phyloP scores from a whole-genome alignment of 2,797 vertebrate species.

The Bradypodion ventrale region DNA sequence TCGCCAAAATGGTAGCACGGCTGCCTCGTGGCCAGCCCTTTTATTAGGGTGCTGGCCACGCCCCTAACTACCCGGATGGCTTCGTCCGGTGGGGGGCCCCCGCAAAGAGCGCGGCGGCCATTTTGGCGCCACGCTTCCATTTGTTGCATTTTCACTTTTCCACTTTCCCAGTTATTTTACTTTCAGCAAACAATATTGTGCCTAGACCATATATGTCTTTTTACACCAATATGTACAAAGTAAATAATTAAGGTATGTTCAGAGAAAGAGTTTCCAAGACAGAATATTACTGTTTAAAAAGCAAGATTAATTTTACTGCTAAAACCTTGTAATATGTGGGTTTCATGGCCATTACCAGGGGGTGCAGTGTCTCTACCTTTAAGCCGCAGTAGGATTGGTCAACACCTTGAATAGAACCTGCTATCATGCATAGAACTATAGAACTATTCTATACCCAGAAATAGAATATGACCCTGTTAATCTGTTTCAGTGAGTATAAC shows the following conservation, averaged over 20 bases:
- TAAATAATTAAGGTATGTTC: not conserved
- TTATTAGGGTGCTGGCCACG: too few relatives aligned
- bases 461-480: too few relatives aligned
- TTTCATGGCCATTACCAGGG: too few relatives aligned
- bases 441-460: not conserved
- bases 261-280: not conserved
- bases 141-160: not conserved
- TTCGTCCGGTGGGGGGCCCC: too few relatives aligned
- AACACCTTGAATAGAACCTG: not conserved
- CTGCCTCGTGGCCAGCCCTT: too few relatives aligned
- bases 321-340: not conserved
- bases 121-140: too few relatives aligned
- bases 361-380: not conserved
- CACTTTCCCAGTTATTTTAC: not conserved
- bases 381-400: not conserved
- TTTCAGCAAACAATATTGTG: not conserved
- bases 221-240: not conserved
- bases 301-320: not conserved
- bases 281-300: not conserved
- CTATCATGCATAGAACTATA: not conserved
- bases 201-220: not conserved
- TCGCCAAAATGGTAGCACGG: too few relatives aligned
- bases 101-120: too few relatives aligned
- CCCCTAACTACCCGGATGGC: too few relatives aligned
- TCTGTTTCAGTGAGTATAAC: too few relatives aligned